A percentile compares a stretch with the other conserved stretches of the same genome.
phyloP scores from a whole-genome alignment of 1,140 invertebrate species.

The Dendrolimus punctatus region DNA sequence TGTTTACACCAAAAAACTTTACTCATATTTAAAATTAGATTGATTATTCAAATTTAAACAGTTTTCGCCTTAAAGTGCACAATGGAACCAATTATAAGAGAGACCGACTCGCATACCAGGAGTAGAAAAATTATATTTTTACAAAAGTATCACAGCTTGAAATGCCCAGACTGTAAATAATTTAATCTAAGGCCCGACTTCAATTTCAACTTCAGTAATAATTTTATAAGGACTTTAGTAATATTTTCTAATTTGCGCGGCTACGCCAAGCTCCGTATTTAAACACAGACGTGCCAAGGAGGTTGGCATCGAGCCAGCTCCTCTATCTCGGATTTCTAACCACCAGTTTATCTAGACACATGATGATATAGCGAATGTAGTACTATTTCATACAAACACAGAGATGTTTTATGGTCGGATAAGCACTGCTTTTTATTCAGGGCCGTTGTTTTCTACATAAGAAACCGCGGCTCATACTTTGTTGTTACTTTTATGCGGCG shows the following conservation, averaged over 20 bases:
- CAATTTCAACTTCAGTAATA: no score
- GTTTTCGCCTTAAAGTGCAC: no score
- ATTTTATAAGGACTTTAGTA: no score
- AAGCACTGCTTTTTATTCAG: conserved; percentile 22
- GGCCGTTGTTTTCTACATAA: conserved; percentile 44
- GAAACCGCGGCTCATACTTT: conserved; percentile 29
- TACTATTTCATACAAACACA: conserved; percentile 20
- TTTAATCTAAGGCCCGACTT: no score
- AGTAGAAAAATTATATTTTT: no score
- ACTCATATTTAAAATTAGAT: no score
- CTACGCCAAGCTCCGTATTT: conserved; percentile 17
- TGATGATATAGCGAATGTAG: conserved; percentile 12
- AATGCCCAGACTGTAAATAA: no score
- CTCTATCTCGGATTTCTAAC: conserved; percentile 41
- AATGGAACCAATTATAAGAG: no score
- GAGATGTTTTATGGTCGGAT: conserved; percentile 26
- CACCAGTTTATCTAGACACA: conserved; percentile 31
- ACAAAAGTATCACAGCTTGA: no score
- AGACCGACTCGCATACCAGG: no score
- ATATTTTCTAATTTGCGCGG: conserved; percentile 28
- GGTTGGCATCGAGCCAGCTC: conserved; percentile 36
- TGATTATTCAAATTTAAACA: no score
- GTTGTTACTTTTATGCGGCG: conserved; percentile 5
- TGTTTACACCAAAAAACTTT: no score
- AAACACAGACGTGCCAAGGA: conserved; percentile 36